Evolutionary conservation across 2,888 invertebrate species (phyloP).

Genomic region (Gortyna flavago): DNA sequence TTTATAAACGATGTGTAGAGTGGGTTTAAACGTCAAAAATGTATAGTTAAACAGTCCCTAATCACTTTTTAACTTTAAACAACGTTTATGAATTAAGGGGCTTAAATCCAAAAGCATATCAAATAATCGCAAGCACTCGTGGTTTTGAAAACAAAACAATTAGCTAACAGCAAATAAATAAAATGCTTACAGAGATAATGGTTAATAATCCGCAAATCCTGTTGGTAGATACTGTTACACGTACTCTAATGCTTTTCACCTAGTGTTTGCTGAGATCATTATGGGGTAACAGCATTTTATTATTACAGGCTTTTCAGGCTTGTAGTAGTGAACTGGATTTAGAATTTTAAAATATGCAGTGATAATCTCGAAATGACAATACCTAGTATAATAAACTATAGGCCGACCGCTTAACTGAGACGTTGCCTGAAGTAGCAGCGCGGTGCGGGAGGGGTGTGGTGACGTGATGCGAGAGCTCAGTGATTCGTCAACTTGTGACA

Average conservation of each 20-base stretch:
- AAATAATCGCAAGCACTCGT: neutral
- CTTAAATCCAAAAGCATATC: neutral
- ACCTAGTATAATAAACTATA: too few relatives aligned
- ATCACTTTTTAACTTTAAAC: neutral
- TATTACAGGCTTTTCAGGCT: neutral
- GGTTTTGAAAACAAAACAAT: constrained; percentile 4
- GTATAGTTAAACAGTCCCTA: neutral
- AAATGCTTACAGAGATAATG: constrained; percentile 12
- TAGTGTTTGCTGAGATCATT: constrained; percentile 18
- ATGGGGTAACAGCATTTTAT: neutral
- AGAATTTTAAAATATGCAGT: neutral
- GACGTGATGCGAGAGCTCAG: too few relatives aligned
- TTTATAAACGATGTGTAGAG: neutral
- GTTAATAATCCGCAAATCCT: constrained; percentile 23
- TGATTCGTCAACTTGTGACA: too few relatives aligned
- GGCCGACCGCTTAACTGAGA: too few relatives aligned
- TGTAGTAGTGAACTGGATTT: neutral
- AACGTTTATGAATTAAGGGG: too few relatives aligned
- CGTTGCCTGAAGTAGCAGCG: too few relatives aligned
- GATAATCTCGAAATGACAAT: too few relatives aligned
- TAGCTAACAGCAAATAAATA: constrained; percentile 5
- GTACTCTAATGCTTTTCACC: constrained; percentile 13
- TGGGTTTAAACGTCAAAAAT: neutral
- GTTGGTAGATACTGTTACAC: neutral
- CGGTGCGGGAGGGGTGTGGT: too few relatives aligned